Conservation (phyloP, 2,113 vertebrate species). For the Ciconia stormi region DNA sequence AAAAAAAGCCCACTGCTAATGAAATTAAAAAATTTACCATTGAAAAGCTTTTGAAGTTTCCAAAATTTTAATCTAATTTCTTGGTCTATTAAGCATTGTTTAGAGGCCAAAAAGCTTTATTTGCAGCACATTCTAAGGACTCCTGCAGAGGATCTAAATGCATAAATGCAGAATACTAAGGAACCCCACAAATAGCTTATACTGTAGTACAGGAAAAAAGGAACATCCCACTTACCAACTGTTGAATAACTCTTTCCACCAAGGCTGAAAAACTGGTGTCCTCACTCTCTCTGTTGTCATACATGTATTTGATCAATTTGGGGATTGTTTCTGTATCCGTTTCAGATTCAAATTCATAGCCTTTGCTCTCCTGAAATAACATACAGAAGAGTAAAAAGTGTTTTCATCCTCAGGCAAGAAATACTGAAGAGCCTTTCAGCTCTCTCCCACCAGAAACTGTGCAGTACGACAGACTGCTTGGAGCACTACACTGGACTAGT, state of each 20-base stretch:
- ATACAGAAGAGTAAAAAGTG: not conserved
- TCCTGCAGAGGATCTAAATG: not conserved
- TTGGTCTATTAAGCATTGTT: not conserved
- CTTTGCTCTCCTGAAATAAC: conserved; percentile 86
- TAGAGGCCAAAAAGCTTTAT: not conserved
- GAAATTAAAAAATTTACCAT: not conserved
- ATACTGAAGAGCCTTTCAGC: not conserved
- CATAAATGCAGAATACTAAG: not conserved
- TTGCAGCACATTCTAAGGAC: not conserved
- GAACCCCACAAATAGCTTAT: not conserved
- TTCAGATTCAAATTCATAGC: conserved; percentile 96
- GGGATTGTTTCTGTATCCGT: conserved; percentile 97
- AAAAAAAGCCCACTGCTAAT: not conserved
- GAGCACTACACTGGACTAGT: not conserved
- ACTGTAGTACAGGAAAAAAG: not conserved
- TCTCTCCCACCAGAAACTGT: not conserved
- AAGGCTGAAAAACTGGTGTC: conserved; percentile 86
- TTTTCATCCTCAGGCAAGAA: not conserved
- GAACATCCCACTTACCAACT: conserved; percentile 85
- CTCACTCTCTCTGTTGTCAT: conserved; percentile 90
- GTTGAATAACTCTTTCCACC: conserved; percentile 92
- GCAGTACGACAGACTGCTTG: not conserved
- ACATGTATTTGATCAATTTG: conserved; percentile 94
- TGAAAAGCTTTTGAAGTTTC: not conserved
- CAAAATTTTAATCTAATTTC: conserved; percentile 13